Base-by-base conservation (phyloP, 2,113 vertebrate genomes). In the Chascanopsetta lugubris region DNA sequence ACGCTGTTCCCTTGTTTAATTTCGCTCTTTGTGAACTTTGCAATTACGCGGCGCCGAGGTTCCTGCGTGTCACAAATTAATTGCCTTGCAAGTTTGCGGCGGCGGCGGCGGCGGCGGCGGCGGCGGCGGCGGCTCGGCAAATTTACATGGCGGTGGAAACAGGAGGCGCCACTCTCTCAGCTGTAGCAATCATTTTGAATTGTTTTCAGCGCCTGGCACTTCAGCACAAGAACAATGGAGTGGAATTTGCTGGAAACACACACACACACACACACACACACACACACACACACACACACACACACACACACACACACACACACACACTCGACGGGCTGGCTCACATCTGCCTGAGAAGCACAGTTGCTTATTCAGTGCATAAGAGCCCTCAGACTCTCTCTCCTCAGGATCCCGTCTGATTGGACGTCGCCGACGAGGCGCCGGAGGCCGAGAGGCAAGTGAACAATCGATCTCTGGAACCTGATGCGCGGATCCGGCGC, bases 401-500 rank as follows among this genome's bases (percentile, higher is more conserved):
- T 77, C 85, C 88, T 91, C 84, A 87, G 85, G 80, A 76, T 76
- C 80, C 85, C 85, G 80, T 92, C 90, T 92, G 88, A 91, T 91
- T 92, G 83, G 63, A 73, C 72, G 71, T 86, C 84, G 86, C 91
- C 91, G 85, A 87, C 87, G 89, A 90, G 89, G 90, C 83, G 70
- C 82, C 85, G 84, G 78, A 82, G 85, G 86, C 88, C 89, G 88
- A 88, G 87, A 91, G 77, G 88, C 79, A 84, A 91, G 86, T 77
- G 85, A 91, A 91, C 87, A 91, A 92, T 93, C 89, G 91, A 90
- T 92, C 88, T 91, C 78, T 89, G 90, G 90, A 91, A 91, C 85
- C 87, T 85, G 83, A 91, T 89, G 87, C 88, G 80, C 69, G 80
- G 88, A 89, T 87, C 85, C 84, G 88, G 91, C 85, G 61, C 65